Evolutionary conservation across 2,113 vertebrate species (phyloP).

Genomic region (Brienomyrus longianalis): DNA sequence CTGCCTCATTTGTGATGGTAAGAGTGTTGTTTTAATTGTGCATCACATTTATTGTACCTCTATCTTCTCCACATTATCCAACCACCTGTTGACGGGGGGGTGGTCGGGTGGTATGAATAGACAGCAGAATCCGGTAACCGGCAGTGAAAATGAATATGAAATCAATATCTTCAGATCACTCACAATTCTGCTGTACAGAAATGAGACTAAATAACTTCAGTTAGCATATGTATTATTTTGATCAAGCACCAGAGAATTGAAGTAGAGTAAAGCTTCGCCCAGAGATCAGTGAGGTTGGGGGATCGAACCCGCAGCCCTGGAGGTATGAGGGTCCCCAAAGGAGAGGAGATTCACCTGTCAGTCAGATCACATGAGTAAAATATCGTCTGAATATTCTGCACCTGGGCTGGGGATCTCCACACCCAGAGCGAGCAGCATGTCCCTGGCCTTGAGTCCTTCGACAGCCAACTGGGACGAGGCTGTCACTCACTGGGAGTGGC

Average conservation of each 20-base stretch:
- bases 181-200: neutral
- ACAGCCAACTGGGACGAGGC: neutral
- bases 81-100: conserved; percentile 13
- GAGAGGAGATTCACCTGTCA: neutral
- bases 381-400: neutral
- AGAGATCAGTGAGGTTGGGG: neutral
- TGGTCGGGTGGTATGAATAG: neutral
- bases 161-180: neutral
- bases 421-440: neutral
- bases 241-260: conserved; percentile 20
- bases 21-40: conserved; percentile 39
- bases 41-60: conserved; percentile 29
- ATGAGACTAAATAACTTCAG: neutral
- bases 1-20: conserved; percentile 38
- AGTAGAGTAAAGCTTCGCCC: conserved; percentile 6
- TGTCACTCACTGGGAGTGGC: neutral
- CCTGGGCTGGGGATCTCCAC: neutral
- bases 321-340: neutral
- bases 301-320: neutral
- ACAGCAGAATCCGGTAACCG: neutral
- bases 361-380: neutral
- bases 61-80: conserved; percentile 28
- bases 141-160: neutral
- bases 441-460: neutral
- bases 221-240: neutral